phyloP scores from a whole-genome alignment of 2,113 vertebrate species.

The Axis porcinus region DNA sequence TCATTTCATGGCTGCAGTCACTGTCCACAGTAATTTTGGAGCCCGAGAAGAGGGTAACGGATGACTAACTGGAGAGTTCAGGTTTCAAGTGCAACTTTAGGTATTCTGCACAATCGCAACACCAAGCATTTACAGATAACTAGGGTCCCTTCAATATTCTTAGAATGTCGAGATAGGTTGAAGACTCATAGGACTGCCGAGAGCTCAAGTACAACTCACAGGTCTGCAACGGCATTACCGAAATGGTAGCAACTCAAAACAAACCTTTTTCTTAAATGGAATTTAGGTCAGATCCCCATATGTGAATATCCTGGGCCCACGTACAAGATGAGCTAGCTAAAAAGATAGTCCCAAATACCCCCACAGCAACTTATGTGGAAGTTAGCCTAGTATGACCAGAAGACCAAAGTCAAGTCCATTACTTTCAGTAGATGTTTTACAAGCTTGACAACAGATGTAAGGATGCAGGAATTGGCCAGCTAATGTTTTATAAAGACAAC shows the following conservation, averaged over 20 bases:
- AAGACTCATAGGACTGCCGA: not conserved
- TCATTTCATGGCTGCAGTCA: not conserved
- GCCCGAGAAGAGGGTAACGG: not conserved
- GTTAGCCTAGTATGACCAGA: not conserved
- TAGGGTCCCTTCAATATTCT: not conserved
- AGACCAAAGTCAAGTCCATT: not conserved
- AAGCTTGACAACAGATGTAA: not conserved
- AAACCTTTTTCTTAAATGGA: conserved; percentile 4
- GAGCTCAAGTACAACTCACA: not conserved
- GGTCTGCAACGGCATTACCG: not conserved
- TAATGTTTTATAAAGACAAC: not conserved
- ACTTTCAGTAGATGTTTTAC: not conserved
- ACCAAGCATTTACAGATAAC: not conserved
- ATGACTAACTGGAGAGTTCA: not conserved
- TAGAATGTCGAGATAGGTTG: not conserved
- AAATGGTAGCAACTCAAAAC: not conserved
- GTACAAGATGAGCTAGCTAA: not conserved
- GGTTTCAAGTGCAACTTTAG: not conserved
- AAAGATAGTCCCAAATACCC: not conserved
- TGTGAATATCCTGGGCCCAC: not conserved
- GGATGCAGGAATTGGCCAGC: not conserved
- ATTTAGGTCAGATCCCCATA: not conserved
- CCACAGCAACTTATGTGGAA: not conserved
- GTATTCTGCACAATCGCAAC: not conserved
- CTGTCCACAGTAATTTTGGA: not conserved